Base-by-base conservation (phyloP, 2,888 invertebrate genomes). In the Gasteruption jaculator region DNA sequence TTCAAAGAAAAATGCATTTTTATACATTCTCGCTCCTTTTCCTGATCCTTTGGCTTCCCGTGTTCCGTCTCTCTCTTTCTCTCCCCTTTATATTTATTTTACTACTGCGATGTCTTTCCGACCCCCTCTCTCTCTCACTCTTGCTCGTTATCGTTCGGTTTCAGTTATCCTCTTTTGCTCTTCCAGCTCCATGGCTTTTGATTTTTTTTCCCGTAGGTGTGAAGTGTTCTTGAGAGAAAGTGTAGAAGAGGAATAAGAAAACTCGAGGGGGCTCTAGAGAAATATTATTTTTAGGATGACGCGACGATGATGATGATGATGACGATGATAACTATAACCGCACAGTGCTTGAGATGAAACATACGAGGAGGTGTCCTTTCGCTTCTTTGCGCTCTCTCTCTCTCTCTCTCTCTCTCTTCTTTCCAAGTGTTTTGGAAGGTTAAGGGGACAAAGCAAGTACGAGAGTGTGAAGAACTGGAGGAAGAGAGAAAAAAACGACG, bases 11-110 rank as follows among this genome's bases (percentile, higher is more conserved):
- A 0, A 4, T 5, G 4, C 8, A 7, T n/a, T n/a, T n/a, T n/a
- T n/a, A n/a, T n/a, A n/a, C n/a, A n/a, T n/a, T 49, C 41, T 49
- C 44, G 33, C 22, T 11, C 3, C 37, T 19, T 46, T 31, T 46
- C 36, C 21, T 18, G 16, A 12, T 14, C 25, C 2, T n/a, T n/a
- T 11, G 19, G n/a, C 20, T 25, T 37, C 29, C 26, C 30, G 41
- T 10, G 14, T 18, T 34, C 21, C n/a, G 10, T 34, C 34, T 22
- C 10, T 22, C 12, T 24, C 19, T 15, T 27, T 24, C 22, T 14
- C 20, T 11, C 15, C 26, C 21, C 22, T 8, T 30, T 12, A 10
- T 30, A 14, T 30, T 12, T 30, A 5, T 30, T 6, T 30, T 8
- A 30, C 30, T 30, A 30, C 14, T 22, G 24, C n/a, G 10, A 22